phyloP scores from a whole-genome alignment of 2,797 vertebrate species.

The Sternotherus odoratus region DNA sequence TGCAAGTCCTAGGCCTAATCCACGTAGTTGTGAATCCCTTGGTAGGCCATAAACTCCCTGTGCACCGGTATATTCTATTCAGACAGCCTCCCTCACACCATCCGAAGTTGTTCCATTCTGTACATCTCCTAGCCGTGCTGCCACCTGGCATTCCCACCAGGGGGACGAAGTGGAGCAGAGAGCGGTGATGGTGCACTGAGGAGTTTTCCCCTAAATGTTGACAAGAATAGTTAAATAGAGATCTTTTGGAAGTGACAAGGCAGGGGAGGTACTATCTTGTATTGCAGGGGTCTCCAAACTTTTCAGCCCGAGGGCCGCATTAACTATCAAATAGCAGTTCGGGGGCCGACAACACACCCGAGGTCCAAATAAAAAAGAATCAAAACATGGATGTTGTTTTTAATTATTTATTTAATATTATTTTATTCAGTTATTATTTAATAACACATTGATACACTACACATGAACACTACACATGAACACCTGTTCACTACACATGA shows the following conservation, averaged over 20 bases:
- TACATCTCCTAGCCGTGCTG: background rate
- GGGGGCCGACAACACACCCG: too few species aligned
- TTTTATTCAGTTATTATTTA: too few species aligned
- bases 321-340: too few species aligned
- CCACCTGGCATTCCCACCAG: background rate
- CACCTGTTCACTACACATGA: too few species aligned
- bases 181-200: background rate
- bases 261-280: background rate
- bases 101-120: background rate
- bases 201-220: background rate
- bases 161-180: background rate
- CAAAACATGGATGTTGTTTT: too few species aligned
- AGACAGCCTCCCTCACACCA: background rate
- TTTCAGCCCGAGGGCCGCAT: too few species aligned
- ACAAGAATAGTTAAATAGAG: background rate
- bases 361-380: too few species aligned
- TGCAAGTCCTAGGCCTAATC: background rate
- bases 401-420: too few species aligned
- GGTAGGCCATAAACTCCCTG: background rate
- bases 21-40: background rate
- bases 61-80: background rate
- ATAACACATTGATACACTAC: too few species aligned
- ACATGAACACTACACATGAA: too few species aligned
- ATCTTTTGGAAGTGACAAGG: background rate
- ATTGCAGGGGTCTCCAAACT: too few species aligned